Evolutionary conservation across 2,888 invertebrate genomes (phyloP).

Genomic region (Calameuta pallipes): DNA sequence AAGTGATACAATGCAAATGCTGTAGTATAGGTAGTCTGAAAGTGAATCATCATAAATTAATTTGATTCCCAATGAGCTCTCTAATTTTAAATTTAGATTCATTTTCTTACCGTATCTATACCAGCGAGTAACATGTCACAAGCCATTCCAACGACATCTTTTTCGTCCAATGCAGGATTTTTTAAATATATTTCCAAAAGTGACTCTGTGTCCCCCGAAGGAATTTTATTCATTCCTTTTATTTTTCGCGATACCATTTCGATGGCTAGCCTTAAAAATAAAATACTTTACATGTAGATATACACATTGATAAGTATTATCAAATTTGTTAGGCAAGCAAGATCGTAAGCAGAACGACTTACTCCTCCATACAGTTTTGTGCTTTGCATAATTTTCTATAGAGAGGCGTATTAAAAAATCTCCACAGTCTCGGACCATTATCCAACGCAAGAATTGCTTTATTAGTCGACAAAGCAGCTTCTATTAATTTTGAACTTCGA

Average conservation of each 20-base stretch:
- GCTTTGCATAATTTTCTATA: constrained; percentile 77
- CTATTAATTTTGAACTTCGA: constrained; percentile 75
- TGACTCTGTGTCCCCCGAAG: constrained; percentile 61
- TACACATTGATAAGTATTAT: constrained; percentile 1
- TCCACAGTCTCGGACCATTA: constrained; percentile 79
- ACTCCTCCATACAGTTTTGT: constrained; percentile 80
- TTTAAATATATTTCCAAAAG: constrained; percentile 78
- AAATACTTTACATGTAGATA: constrained; percentile 2
- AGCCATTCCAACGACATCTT: constrained; percentile 85
- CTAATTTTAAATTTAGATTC: constrained; percentile 3
- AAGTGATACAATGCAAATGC: constrained; percentile 85
- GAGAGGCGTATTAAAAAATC: constrained; percentile 76
- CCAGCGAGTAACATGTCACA: constrained; percentile 88
- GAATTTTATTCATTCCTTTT: constrained; percentile 26
- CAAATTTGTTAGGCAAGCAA: neutral
- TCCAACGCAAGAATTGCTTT: constrained; percentile 77
- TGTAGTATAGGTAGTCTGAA: constrained; percentile 81
- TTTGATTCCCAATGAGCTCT: neutral
- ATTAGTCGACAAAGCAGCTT: constrained; percentile 80
- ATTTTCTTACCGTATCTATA: constrained; percentile 78
- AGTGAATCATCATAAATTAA: constrained; percentile 34
- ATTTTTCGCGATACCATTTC: constrained; percentile 74
- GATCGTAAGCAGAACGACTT: constrained; percentile 23
- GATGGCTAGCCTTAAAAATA: constrained; percentile 71
- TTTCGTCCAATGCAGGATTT: constrained; percentile 76